These are phyloP conservation scores for Plagodis dolabraria DNA, from an alignment of 2,888 invertebrate genomes.

Conservation along the genomic window DNA sequence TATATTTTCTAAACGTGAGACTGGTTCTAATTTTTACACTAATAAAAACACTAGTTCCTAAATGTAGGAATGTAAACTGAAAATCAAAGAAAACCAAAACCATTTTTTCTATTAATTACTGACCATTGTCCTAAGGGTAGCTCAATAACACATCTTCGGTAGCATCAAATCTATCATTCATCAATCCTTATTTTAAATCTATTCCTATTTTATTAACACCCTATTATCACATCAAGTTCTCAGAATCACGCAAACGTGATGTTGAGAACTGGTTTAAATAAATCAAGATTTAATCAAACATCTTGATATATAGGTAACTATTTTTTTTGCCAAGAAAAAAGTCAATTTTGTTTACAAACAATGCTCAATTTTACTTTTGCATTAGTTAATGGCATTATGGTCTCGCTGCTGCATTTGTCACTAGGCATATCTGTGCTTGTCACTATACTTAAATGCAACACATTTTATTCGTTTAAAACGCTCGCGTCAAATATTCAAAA, in stretches of 20 bases:
- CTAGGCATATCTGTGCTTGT: not conserved
- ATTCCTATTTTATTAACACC: not conserved
- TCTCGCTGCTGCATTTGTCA: conserved; percentile 1
- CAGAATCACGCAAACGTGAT: conserved; percentile 13
- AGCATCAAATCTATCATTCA: too few relatives aligned
- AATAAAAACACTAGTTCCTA: too few relatives aligned
- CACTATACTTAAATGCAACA: conserved; percentile 3
- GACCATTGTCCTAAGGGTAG: too few relatives aligned
- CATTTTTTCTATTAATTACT: too few relatives aligned
- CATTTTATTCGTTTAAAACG: conserved; percentile 13
- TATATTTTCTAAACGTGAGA: too few relatives aligned
- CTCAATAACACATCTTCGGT: too few relatives aligned
- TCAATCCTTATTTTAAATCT: not conserved
- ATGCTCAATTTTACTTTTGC: conserved; percentile 6
- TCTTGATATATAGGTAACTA: conserved; percentile 7
- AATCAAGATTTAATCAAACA: conserved; percentile 10
- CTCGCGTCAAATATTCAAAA: conserved; percentile 38
- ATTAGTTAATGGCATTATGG: conserved; percentile 1
- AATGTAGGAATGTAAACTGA: too few relatives aligned
- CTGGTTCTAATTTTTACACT: too few relatives aligned
- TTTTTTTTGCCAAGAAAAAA: not conserved
- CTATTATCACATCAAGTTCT: conserved; percentile 11
- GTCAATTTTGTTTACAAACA: conserved; percentile 9
- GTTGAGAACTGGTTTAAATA: conserved; percentile 2
- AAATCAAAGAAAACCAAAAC: too few relatives aligned